Evolutionary conservation across 2,113 vertebrate genomes (phyloP).

Genomic region (Pagrus major): DNA sequence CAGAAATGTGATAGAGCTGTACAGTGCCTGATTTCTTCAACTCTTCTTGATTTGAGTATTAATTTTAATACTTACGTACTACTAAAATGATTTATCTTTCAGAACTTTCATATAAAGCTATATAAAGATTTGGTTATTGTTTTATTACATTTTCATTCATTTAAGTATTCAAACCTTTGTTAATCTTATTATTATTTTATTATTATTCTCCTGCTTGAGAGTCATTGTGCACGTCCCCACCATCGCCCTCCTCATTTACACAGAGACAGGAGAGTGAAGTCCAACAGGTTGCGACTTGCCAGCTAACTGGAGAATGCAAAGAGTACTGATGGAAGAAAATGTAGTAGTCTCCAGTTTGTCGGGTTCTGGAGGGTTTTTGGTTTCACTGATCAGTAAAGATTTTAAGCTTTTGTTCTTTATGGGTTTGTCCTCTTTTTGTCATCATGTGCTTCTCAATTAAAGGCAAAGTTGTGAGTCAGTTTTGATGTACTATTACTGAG

Average conservation of each 20-base stretch:
- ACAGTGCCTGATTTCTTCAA: background rate
- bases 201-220: too few relatives aligned
- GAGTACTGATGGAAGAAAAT: background rate
- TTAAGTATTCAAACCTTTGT: background rate
- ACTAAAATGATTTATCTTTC: background rate
- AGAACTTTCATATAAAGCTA: too few relatives aligned
- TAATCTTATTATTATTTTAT: background rate
- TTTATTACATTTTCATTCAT: background rate
- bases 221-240: background rate
- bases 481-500: background rate
- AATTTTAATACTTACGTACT: background rate
- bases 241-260: slow-evolving; percentile 13
- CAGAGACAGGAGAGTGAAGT: background rate
- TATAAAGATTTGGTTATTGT: background rate
- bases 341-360: background rate
- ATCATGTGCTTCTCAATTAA: background rate
- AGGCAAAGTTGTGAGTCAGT: background rate
- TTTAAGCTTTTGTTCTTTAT: background rate
- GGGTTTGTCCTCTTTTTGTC: background rate
- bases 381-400: background rate
- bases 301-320: background rate
- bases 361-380: background rate
- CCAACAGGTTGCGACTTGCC: slow-evolving; percentile 15
- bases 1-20: background rate
- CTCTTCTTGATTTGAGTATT: too few relatives aligned